Base-by-base conservation (phyloP, 2,113 vertebrate species). In the Suricata suricatta region DNA sequence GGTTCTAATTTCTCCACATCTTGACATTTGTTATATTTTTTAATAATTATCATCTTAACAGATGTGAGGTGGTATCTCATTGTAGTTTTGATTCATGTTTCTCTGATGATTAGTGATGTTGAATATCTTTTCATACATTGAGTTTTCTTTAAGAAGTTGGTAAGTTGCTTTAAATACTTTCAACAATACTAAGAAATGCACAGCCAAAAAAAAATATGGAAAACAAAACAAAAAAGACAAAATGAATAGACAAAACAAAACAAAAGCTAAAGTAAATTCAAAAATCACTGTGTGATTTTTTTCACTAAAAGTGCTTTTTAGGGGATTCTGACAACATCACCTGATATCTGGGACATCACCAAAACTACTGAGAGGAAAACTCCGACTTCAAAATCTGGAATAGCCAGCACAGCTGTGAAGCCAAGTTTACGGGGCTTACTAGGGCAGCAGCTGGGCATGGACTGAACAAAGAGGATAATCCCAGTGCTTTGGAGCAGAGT, bases 401-500 rank as follows among this genome's bases (percentile, higher is more conserved):
- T 68, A 97, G 79, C 35, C 33, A 29, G 29, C 66, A 69, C 85
- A 93, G 90, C 88, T 95, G 68, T 44, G 95, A 85, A 68, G 25
- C 33, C 94, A 33, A 44, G 33, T 91, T 68, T 85, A 64, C 54
- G 29, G 29, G 57, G 3, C 27, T 97, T 74, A 63, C 47, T 41
- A 90, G 71, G 77, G 91, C 88, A 95, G 79, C 95, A 97, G 77
- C 68, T 96, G 91, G 77, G 19, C 77, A 89, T 7, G 50, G 15
- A 66, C 35, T 33, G 13, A 96, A 96, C 83, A 97, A 95, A 93
- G 63, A 92, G 10, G 19, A 82, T 92, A 96, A 93, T 91, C 96
- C 74, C 14, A 0, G 14, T 25, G 0, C 0, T 33, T 57, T 21
- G 63, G 8, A 63, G n/a, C 5, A 17, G 71, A 23, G 66, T 80